Percentiles rank a stretch among this genome's conserved stretches.
These are phyloP conservation scores for Parelbella ahira DNA, from an alignment of 2,888 invertebrate species.

Conservation along the genomic window DNA sequence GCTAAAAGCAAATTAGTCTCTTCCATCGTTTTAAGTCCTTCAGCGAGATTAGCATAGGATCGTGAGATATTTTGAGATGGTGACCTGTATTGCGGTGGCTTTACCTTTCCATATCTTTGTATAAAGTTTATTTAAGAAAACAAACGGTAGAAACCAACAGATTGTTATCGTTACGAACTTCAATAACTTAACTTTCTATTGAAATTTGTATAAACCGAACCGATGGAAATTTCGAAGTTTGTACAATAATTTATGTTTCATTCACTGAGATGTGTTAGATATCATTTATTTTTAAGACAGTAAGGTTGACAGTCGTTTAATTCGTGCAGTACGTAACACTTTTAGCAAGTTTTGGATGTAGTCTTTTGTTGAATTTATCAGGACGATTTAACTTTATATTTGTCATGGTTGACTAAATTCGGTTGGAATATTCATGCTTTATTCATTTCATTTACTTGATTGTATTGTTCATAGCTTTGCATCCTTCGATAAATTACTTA, in stretches of 20 bases:
- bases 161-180: slow-evolving; percentile 9
- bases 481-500: too few relatives aligned
- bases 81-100: too few relatives aligned
- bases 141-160: slow-evolving; percentile 5
- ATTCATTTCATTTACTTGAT: too few relatives aligned
- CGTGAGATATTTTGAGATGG: too few relatives aligned
- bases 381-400: slow-evolving; percentile 17
- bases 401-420: slow-evolving; percentile 6
- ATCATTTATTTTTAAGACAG: too few relatives aligned
- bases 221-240: slow-evolving; percentile 5
- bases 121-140: slow-evolving; percentile 16
- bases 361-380: slow-evolving; percentile 17
- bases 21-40: too few relatives aligned
- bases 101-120: too few relatives aligned
- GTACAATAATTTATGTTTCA: too few relatives aligned
- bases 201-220: slow-evolving; percentile 11
- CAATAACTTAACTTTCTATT: slow-evolving; percentile 20
- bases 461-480: too few relatives aligned
- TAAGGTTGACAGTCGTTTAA: slow-evolving; percentile 3
- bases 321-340: background rate
- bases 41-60: too few relatives aligned
- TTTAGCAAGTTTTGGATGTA: slow-evolving; percentile 8
- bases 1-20: too few relatives aligned
- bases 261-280: too few relatives aligned
- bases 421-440: slow-evolving; percentile 6